Evolutionary conservation across 2,797 vertebrate genomes (phyloP), one percentile per base, ranked within the genome.

Genomic region (Acanthurus leucopareius): DNA sequence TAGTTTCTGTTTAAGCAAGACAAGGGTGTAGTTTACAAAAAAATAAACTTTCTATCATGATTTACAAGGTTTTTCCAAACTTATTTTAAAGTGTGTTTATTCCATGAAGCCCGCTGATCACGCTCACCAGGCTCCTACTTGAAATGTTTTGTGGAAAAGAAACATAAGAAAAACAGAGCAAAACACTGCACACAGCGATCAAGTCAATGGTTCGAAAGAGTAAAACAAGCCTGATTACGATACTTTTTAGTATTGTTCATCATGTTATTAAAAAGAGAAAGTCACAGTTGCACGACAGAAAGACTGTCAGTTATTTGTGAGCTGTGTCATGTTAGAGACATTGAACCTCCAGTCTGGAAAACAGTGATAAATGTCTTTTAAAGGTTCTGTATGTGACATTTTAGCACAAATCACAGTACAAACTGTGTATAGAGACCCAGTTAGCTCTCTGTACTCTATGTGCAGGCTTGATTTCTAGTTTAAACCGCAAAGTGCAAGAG

Each of bases 71-170:
- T 44, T 57, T 57, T 11, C 47, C 42, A 22, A 51, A 22, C 8
- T 2, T 42, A 16, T 54, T 32, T 71, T 22, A 56, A 49, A 69
- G 64, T 48, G 35, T 40, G 47, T 72, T 79, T 59, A 48, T 42
- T 47, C 32, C 47, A 13, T 10, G 35, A 42, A 60, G 20, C 13
- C 25, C 3, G 5, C 6, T 59, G 45, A 38, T 35, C 58, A 19
- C n/a, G 22, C 77, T 58, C 7, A 7, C 49, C 40, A 65, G 35
- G 44, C 54, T 60, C 52, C 17, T 6, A 48, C 47, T 65, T 51
- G 47, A 38, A 80, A 28, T 48, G 42, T 35, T 53, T 22, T 75
- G 51, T 9, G 3, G 20, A 40, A 13, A 10, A 28, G 16, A 59
- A 71, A 20, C 17, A 32, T 42, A 57, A 56, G 16, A 63, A 28